A percentile compares a stretch with the other conserved stretches of the same genome.
Conservation (phyloP, 1,140 invertebrate genomes). For the Andrena cerasifolii region DNA sequence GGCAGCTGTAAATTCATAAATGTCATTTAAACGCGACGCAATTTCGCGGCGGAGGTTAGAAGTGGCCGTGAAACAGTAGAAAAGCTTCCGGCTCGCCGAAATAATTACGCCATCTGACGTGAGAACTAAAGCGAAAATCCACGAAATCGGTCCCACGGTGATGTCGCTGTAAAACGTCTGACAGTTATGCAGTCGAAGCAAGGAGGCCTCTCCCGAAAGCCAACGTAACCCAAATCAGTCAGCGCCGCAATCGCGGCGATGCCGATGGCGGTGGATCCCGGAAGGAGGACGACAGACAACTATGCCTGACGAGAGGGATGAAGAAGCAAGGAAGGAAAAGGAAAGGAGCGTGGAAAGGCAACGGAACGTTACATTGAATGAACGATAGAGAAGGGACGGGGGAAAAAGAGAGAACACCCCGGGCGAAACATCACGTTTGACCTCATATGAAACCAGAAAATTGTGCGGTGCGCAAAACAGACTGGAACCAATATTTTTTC, state of each 20-base stretch:
- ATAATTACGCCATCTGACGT: no score
- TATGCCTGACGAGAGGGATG: not conserved
- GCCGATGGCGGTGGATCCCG: constrained; percentile 44
- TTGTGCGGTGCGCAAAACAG: constrained; percentile 61
- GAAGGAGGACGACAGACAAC: constrained; percentile 22
- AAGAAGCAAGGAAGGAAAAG: constrained; percentile 7
- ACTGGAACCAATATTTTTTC: constrained; percentile 57
- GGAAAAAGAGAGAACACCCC: constrained; percentile 18
- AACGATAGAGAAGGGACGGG: not conserved
- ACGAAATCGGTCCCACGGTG: constrained; percentile 3
- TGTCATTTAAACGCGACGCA: constrained; percentile 10
- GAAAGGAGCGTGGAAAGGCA: constrained; percentile 22
- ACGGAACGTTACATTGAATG: constrained; percentile 25
- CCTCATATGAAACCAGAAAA: constrained; percentile 60
- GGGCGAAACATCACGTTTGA: constrained; percentile 64
- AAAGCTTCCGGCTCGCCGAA: not conserved
- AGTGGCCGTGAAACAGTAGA: not conserved
- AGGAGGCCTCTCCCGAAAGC: constrained; percentile 16
- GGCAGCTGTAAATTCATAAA: constrained; percentile 33
- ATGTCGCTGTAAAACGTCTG: constrained; percentile 15
- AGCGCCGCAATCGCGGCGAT: constrained; percentile 39
- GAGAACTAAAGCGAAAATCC: not conserved
- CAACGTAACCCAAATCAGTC: constrained; percentile 61
- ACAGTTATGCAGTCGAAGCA: not conserved
- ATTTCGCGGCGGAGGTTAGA: not conserved